Evolutionary conservation across 2,888 invertebrate species (phyloP).

Genomic region (Harpagoxenus sublaevis): DNA sequence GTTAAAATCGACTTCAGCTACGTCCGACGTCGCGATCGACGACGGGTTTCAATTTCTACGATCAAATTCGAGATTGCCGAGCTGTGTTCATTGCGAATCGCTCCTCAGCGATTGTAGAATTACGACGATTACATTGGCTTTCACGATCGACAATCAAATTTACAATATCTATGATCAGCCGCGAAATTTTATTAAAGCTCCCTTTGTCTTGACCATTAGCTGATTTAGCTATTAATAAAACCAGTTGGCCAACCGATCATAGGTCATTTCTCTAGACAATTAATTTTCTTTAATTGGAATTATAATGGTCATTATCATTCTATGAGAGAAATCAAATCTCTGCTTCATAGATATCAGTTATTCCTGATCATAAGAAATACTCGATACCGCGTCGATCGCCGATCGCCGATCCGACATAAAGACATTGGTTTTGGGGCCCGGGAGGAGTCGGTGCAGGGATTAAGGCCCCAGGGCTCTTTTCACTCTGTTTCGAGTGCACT

Average conservation of each 20-base stretch:
- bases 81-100: constrained; percentile 7
- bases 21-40: constrained; percentile 2
- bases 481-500: constrained; percentile 55
- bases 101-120: constrained; percentile 20
- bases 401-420: constrained; percentile 44
- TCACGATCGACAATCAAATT: constrained; percentile 47
- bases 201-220: not conserved
- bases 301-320: constrained; percentile 29
- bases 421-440: constrained; percentile 78
- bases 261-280: constrained; percentile 12
- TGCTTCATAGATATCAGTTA: not conserved
- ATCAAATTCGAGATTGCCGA: constrained; percentile 36
- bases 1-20: constrained; percentile 37
- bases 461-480: constrained; percentile 85
- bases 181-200: constrained; percentile 21
- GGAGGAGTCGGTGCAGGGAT: constrained; percentile 80
- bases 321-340: constrained; percentile 27
- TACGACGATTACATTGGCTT: not conserved
- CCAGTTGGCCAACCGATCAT: constrained; percentile 5
- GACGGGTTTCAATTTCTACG: constrained; percentile 42
- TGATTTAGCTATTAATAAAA: constrained; percentile 16
- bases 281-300: constrained; percentile 5
- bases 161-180: constrained; percentile 24
- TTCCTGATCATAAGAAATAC: constrained; percentile 21
- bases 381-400: constrained; percentile 35